These are phyloP conservation scores for Hyperopisus bebe DNA, from an alignment of 2,113 vertebrate species.

Conservation along the genomic window DNA sequence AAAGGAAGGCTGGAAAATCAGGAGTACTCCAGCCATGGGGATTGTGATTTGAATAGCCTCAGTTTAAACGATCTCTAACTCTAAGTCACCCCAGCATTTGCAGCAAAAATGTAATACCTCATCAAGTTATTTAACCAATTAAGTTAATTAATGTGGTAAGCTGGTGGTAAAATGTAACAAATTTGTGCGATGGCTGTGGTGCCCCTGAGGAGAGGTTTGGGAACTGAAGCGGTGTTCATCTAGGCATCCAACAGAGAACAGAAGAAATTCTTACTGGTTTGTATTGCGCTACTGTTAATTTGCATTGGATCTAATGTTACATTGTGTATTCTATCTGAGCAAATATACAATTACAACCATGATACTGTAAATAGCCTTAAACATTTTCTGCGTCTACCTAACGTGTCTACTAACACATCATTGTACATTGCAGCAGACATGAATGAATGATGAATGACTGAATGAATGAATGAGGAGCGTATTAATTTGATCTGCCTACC, in stretches of 20 bases:
- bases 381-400: neutral
- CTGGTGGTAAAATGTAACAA: neutral
- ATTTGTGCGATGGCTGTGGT: neutral
- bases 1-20: neutral
- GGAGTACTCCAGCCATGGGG: neutral
- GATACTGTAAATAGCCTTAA: neutral
- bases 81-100: neutral
- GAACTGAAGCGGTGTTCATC: neutral
- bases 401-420: neutral
- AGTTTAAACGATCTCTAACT: neutral
- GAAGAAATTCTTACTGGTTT: neutral
- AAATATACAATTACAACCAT: neutral
- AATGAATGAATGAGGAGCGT: neutral
- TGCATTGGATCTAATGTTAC: neutral
- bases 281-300: neutral
- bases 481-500: constrained; percentile 51
- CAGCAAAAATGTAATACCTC: neutral
- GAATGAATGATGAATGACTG: neutral
- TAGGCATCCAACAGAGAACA: neutral
- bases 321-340: neutral
- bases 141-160: neutral
- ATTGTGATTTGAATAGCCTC: neutral
- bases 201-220: neutral
- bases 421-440: neutral
- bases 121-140: neutral